Percentiles rank a stretch among this genome's conserved stretches.
These are phyloP conservation scores for Drosophila santomea DNA, from an alignment of 1,140 invertebrate genomes.

Conservation along the genomic window DNA sequence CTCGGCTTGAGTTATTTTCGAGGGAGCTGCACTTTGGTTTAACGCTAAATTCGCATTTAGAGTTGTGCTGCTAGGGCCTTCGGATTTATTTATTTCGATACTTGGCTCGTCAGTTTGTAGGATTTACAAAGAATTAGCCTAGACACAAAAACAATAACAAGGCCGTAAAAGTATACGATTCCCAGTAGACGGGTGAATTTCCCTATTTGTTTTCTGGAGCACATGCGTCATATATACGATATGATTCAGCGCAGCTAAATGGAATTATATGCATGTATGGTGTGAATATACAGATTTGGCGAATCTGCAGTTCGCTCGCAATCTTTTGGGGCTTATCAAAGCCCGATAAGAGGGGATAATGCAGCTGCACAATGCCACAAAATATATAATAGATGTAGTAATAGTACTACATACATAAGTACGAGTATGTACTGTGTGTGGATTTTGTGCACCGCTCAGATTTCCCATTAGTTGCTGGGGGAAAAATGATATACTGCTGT, in stretches of 20 bases:
- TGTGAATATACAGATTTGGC: constrained; percentile 4
- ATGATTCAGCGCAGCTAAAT: constrained; percentile 19
- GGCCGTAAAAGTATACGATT: constrained; percentile 33
- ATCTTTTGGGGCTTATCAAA: constrained; percentile 19
- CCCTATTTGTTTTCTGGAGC: constrained; percentile 36
- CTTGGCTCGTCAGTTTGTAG: constrained; percentile 10
- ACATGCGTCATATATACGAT: constrained; percentile 36
- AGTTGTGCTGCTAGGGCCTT: constrained; percentile 1
- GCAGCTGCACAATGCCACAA: constrained; percentile 14
- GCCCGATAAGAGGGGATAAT: constrained; percentile 15
- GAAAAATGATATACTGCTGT: neutral
- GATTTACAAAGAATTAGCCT: constrained; percentile 30
- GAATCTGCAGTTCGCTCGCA: constrained; percentile 26
- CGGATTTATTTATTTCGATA: constrained; percentile 1
- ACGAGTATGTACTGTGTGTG: neutral
- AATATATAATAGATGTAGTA: constrained; percentile 9
- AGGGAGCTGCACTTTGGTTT: constrained; percentile 14
- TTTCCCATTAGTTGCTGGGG: constrained; percentile 22
- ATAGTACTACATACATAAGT: neutral
- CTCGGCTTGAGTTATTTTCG: constrained; percentile 11
- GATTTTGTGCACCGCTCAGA: neutral
- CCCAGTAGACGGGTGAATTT: constrained; percentile 20
- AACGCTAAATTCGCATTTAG: constrained; percentile 23
- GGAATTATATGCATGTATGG: neutral
- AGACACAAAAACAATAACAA: constrained; percentile 19